Percentiles rank a stretch among this genome's conserved stretches.
Conservation (phyloP, 2,888 invertebrate genomes). For the Biston stratarius region DNA sequence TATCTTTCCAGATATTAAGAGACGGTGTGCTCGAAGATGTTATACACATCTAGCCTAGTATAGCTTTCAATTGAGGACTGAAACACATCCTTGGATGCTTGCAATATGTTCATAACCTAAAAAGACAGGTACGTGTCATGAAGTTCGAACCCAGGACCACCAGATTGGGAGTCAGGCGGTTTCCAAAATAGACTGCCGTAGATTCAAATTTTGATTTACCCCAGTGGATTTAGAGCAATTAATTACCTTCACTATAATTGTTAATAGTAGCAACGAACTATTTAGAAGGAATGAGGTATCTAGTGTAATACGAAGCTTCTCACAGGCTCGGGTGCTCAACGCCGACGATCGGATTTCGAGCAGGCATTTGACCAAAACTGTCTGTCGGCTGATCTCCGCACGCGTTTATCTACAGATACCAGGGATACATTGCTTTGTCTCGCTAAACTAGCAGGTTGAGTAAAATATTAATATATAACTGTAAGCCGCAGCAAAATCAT, state of each 20-base stretch:
- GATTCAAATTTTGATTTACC: too few species aligned
- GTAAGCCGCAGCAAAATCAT: neutral
- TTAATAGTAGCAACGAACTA: conserved; percentile 34
- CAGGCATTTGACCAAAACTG: conserved; percentile 64
- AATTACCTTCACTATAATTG: neutral
- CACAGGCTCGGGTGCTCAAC: conserved; percentile 64
- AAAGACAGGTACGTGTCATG: too few species aligned
- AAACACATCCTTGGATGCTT: too few species aligned
- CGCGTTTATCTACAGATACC: conserved; percentile 34
- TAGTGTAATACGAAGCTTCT: conserved; percentile 76
- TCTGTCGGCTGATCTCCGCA: conserved; percentile 41
- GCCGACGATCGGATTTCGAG: conserved; percentile 71
- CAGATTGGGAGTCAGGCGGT: too few species aligned
- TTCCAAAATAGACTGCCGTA: too few species aligned
- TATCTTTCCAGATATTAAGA: too few species aligned
- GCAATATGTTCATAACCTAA: too few species aligned
- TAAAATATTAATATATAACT: neutral
- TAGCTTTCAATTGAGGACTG: too few species aligned
- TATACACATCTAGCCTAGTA: too few species aligned
- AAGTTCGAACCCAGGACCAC: too few species aligned
- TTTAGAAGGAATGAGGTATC: conserved; percentile 71
- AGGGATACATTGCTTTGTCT: conserved; percentile 29
- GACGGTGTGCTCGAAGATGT: too few species aligned
- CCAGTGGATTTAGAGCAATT: too few species aligned
- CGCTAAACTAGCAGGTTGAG: conserved; percentile 14